Evolutionary conservation across 2,888 invertebrate genomes (phyloP), one percentile per base, ranked within the genome.

Genomic region (Drosophila histrio): DNA sequence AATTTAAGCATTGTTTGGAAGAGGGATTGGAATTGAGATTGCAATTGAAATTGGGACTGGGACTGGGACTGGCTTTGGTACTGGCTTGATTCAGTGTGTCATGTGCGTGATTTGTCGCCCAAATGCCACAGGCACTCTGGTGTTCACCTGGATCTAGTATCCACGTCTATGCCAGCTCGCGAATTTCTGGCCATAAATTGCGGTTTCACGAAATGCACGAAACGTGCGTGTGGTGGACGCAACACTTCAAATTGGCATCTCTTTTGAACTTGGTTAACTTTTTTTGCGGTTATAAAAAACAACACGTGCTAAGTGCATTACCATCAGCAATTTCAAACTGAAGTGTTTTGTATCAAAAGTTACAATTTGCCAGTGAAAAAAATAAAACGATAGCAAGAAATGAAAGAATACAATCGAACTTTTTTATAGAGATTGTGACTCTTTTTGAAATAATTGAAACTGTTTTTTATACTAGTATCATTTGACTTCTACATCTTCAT

Each of bases 101-200:
- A 38, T 56, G 71, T 53, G 75, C 79, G 64, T 79, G 82, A 82
- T 81, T 71, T 78, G 71, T 74, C 62, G 62, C 41, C 72, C 50
- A 57, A 59, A 21, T 58, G 47, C 64, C 50, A 34, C 44, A 15
- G 47, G 65, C 30, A 17, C 13, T 17, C 30, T 28, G 34, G 7
- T 36, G 17, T n/a, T 17, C 61, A 47, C 26, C 65, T 46, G 54
- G 15, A 17, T 32, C 26, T n/a, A n/a, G n/a, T n/a, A 17, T 19
- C 3, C 24, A 15, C 50, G n/a, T 26, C 26, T 26, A n/a, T 26
- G 26, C 19, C 13, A 26, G 61, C 44, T 44, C 65, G 26, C 47
- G 44, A 69, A 59, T 67, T 72, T 44, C 36, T 46, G 66, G 63
- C 57, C 67, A 61, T 77, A 77, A 74, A 82, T 77, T 54, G 75